Evolutionary conservation across 1,140 invertebrate genomes (phyloP), one percentile per base, ranked within the genome.

Genomic region (Babylonia areolata): DNA sequence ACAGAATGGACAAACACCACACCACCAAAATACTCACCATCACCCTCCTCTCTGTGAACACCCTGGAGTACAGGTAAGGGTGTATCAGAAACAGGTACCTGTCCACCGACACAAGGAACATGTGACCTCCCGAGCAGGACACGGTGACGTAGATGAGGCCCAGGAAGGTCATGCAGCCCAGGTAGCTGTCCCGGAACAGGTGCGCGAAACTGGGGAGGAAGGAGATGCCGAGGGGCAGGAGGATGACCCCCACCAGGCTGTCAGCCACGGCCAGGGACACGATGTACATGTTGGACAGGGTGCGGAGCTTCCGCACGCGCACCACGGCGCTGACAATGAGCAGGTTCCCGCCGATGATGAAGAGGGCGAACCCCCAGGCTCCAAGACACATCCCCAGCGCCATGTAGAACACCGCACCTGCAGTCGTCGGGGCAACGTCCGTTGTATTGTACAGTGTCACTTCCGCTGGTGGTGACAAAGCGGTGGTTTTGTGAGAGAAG

Each of bases 211-310:
- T 23, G 11, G 73, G 73, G 12, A 82, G 51, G 15, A 58, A 82
- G 40, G 51, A 58, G 23, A 82, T 3, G 31, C 58, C 46, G 35
- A 64, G 20, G n/a, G 51, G 42, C 33, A 64, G 46, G 33, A 81
- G n/a, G 15, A 81, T 12, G 5, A 54, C 35, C 11, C 86, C 86
- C 9, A 78, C 97, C 91, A 98, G 95, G 39, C 99, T 95, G 94
- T 99, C 98, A 39, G 97, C 97, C 0, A 98, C 97, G 0, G 98
- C 98, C 87, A 99, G 95, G 54, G 97, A 98, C 39, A 98, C 96
- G 91, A 99, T 98, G 94, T 99, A 98, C 91, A 98, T 96, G 94
- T 99, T 99, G 69, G 98, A 98, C 87, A 98, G 97, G 85, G 97
- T 97, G 79, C 93, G 90, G 93, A 99, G 94, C 91, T 98, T 97